Evolutionary conservation across 1,140 invertebrate genomes (phyloP).

Genomic region (Pomacea maculata): DNA sequence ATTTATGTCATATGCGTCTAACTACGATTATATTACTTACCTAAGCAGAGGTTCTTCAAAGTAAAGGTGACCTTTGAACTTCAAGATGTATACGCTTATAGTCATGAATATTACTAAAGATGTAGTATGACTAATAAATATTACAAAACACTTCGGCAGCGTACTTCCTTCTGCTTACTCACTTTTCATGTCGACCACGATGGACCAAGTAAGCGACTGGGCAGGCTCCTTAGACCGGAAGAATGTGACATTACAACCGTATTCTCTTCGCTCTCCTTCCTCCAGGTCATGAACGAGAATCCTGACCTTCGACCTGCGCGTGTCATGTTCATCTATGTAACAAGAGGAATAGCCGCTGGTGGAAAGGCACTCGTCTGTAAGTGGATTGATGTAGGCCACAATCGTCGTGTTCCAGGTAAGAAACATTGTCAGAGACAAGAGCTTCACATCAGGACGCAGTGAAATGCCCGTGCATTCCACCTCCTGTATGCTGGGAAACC

Average conservation of each 20-base stretch:
- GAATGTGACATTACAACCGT: not conserved
- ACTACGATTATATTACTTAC: too few relatives aligned
- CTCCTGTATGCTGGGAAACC: constrained; percentile 23
- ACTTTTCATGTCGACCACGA: constrained; percentile 7
- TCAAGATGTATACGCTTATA: too few relatives aligned
- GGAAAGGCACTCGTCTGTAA: constrained; percentile 1
- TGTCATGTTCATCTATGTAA: not conserved
- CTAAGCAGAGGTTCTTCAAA: too few relatives aligned
- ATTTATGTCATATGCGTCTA: too few relatives aligned
- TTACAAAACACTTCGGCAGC: too few relatives aligned
- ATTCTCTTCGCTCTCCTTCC: constrained; percentile 11
- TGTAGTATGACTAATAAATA: too few relatives aligned
- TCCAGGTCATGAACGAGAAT: constrained; percentile 8
- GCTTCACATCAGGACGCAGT: constrained; percentile 2
- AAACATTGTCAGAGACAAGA: constrained; percentile 9
- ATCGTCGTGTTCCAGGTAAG: not conserved
- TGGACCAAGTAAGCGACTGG: not conserved
- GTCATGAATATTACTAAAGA: too few relatives aligned
- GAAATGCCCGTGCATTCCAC: constrained; percentile 12
- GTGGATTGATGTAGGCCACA: not conserved
- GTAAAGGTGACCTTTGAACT: too few relatives aligned
- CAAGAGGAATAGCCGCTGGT: constrained; percentile 13
- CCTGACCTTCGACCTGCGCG: constrained; percentile 1
- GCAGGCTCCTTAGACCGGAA: not conserved
- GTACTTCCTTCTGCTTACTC: not conserved